These are phyloP conservation scores for Fragum whitleyi DNA, from an alignment of 2,888 invertebrate genomes.

Conservation along the genomic window DNA sequence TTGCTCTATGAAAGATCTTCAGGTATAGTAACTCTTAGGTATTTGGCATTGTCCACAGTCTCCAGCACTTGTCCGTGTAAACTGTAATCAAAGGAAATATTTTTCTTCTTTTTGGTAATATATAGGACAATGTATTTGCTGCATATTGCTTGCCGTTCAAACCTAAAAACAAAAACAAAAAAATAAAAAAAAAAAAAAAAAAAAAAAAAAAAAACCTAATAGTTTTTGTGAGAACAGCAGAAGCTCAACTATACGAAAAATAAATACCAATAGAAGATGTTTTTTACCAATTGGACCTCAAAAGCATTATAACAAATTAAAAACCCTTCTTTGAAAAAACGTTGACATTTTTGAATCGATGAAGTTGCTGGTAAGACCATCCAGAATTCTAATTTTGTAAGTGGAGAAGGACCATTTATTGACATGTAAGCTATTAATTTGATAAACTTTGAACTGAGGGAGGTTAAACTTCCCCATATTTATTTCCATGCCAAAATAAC, in stretches of 20 bases:
- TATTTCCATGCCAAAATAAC: neutral
- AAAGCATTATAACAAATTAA: neutral
- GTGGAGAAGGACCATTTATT: neutral
- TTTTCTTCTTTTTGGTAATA: no score
- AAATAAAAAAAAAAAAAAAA: no score
- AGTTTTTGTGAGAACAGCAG: constrained; percentile 1
- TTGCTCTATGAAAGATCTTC: no score
- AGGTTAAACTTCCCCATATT: neutral
- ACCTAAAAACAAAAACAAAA: no score
- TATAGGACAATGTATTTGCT: no score
- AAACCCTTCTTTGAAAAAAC: no score
- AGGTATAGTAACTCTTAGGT: no score
- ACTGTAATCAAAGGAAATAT: no score
- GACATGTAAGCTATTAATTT: constrained; percentile 11
- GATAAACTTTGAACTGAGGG: neutral
- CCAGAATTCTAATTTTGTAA: neutral
- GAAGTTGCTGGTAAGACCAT: neutral
- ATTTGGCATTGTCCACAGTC: no score
- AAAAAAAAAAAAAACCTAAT: no score
- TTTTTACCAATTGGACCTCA: neutral
- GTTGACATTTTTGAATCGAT: no score
- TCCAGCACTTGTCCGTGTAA: no score
- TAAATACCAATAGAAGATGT: neutral
- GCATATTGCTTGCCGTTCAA: neutral
- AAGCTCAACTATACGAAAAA: neutral